A percentile compares a stretch with the other conserved stretches of the same genome.
These are phyloP conservation scores for Plotosus lineatus DNA, from an alignment of 2,113 vertebrate genomes.

Conservation along the genomic window DNA sequence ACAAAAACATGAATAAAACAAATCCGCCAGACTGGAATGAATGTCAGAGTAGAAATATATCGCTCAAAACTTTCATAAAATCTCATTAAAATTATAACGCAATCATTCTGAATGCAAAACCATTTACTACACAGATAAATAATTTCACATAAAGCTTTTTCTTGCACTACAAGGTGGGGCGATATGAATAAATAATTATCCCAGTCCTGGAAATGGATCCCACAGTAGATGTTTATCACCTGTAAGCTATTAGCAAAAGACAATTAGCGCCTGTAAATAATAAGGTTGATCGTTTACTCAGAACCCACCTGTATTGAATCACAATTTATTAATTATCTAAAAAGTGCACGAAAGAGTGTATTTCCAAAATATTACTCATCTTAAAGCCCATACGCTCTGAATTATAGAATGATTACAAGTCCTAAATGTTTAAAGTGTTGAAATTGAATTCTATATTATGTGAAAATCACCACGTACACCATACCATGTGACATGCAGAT, in stretches of 20 bases:
- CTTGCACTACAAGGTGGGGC: background rate
- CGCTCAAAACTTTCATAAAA: background rate
- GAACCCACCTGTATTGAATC: background rate
- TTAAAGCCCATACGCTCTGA: background rate
- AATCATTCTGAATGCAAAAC: background rate
- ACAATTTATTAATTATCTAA: background rate
- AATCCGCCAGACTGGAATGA: background rate
- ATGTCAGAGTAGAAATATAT: background rate
- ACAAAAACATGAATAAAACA: constrained; percentile 23
- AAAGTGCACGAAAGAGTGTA: background rate
- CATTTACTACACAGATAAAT: background rate
- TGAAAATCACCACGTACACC: background rate
- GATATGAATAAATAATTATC: background rate
- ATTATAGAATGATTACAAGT: background rate
- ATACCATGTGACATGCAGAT: background rate
- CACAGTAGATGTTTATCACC: background rate
- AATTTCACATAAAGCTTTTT: background rate
- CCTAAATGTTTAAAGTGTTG: background rate
- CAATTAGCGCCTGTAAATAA: background rate
- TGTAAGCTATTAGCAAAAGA: background rate
- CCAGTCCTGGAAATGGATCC: background rate
- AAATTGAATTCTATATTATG: background rate
- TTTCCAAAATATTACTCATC: background rate
- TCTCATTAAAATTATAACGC: constrained; percentile 3
- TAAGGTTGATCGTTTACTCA: too few relatives aligned